Percentiles rank a stretch among this genome's conserved stretches.
Evolutionary conservation across 2,888 invertebrate genomes (phyloP).

Genomic region (Sepioteuthis lessoniana): DNA sequence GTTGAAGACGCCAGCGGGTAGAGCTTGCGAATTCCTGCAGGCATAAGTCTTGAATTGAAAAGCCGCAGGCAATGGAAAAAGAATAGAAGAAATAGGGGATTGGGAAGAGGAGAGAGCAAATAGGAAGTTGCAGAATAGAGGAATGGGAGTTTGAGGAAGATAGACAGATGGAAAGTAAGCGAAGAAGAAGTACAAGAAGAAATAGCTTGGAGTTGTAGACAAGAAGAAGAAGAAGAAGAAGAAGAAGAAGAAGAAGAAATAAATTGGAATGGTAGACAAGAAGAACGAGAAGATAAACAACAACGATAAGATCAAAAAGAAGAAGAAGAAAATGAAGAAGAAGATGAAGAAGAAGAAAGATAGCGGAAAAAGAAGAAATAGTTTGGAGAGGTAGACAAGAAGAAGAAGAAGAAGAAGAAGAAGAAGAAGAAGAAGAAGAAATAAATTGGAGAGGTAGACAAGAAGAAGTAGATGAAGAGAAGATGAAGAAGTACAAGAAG

Average conservation of each 20-base stretch:
- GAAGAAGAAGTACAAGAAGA: neutral
- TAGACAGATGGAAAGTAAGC: neutral
- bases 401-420: neutral
- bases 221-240: neutral
- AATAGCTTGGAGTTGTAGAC: neutral
- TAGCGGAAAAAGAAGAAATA: neutral
- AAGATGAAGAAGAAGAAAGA: neutral
- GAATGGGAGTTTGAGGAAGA: neutral
- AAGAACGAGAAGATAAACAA: neutral
- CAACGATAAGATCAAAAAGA: neutral
- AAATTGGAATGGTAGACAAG: neutral
- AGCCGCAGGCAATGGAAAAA: neutral
- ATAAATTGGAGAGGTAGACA: too few relatives aligned
- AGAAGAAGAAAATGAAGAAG: too few relatives aligned
- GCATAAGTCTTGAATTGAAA: neutral
- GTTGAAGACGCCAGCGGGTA: neutral
- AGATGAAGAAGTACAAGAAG: too few relatives aligned
- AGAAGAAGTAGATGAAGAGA: too few relatives aligned
- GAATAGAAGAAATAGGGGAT: neutral
- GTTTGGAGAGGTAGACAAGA: neutral
- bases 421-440: too few relatives aligned
- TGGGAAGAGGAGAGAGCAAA: neutral
- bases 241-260: neutral
- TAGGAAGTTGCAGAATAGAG: neutral
- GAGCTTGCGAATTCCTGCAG: neutral